Evolutionary conservation across 2,888 invertebrate species (phyloP).

Genomic region (Parnassius glacialis): DNA sequence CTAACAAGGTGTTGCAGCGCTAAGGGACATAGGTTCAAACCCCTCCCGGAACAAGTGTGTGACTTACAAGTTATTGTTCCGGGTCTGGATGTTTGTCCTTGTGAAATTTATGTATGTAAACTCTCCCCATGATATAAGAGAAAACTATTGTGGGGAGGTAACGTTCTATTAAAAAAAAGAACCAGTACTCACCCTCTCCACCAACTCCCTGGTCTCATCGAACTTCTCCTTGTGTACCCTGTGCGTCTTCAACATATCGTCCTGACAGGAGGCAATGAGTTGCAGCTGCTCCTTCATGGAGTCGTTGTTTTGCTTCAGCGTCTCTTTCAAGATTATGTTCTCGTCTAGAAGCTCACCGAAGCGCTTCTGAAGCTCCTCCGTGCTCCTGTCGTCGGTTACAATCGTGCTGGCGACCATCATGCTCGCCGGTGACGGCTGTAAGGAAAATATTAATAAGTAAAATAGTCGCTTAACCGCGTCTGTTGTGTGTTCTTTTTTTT

Average conservation of each 20-base stretch:
- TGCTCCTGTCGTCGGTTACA: constrained; percentile 61
- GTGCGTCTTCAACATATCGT: constrained; percentile 83
- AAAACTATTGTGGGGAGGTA: too few species aligned
- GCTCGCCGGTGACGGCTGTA: constrained; percentile 68
- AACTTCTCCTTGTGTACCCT: constrained; percentile 84
- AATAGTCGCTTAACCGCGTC: too few species aligned
- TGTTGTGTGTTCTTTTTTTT: too few species aligned
- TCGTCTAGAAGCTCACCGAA: constrained; percentile 79
- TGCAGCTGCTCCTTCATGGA: constrained; percentile 85
- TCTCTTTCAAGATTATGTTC: constrained; percentile 81
- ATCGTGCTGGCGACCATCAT: constrained; percentile 72
- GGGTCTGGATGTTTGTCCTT: too few species aligned
- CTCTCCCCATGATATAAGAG: too few species aligned
- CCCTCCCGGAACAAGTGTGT: too few species aligned
- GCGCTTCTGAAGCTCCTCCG: constrained; percentile 72
- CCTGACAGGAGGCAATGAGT: constrained; percentile 82
- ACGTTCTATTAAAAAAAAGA: neutral
- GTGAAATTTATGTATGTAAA: too few species aligned
- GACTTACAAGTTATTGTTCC: too few species aligned
- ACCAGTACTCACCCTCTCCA: constrained; percentile 67
- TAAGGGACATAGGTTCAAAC: too few species aligned
- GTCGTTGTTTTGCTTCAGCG: constrained; percentile 83
- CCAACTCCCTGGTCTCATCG: constrained; percentile 82
- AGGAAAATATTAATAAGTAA: neutral
- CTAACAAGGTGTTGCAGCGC: too few species aligned